phyloP scores from a whole-genome alignment of 2,797 vertebrate genomes.

The Pangasius sanitwongsei region DNA sequence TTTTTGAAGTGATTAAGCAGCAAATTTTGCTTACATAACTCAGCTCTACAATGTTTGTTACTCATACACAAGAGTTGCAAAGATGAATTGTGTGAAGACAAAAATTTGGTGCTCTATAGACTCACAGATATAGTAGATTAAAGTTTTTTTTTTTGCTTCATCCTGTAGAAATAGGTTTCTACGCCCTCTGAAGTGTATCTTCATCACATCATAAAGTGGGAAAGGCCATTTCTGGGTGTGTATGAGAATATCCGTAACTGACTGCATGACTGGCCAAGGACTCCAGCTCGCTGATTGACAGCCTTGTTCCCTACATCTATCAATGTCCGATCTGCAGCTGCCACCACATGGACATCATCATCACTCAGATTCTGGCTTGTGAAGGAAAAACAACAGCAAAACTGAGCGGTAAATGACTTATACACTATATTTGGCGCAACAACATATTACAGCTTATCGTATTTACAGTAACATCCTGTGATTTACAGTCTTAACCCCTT shows the following conservation, averaged over 20 bases:
- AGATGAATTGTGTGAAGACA: not conserved
- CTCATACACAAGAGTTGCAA: not conserved
- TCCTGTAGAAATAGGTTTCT: conserved; percentile 29
- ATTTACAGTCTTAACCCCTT: not conserved
- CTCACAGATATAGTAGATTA: conserved; percentile 10
- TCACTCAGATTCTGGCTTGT: conserved; percentile 39
- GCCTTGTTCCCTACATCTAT: conserved; percentile 56
- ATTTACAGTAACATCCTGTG: conserved; percentile 9
- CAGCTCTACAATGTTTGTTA: not conserved
- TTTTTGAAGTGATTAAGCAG: conserved; percentile 31
- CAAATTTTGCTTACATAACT: conserved; percentile 29
- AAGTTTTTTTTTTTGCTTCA: conserved; percentile 1
- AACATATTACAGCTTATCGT: conserved; percentile 9
- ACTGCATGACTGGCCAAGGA: conserved; percentile 56
- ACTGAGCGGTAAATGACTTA: conserved; percentile 17
- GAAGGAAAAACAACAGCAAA: conserved; percentile 30
- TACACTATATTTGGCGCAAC: not conserved
- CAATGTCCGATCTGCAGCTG: conserved; percentile 56
- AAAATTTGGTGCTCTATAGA: not conserved
- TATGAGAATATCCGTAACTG: conserved; percentile 47
- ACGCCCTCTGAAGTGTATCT: conserved; percentile 36
- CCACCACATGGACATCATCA: conserved; percentile 58
- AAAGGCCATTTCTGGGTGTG: conserved; percentile 44
- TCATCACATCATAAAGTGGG: conserved; percentile 41
- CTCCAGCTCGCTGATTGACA: conserved; percentile 55